Evolutionary conservation across 2,113 vertebrate genomes (phyloP), one percentile per base, ranked within the genome.

Genomic region (Ornithorhynchus anatinus): DNA sequence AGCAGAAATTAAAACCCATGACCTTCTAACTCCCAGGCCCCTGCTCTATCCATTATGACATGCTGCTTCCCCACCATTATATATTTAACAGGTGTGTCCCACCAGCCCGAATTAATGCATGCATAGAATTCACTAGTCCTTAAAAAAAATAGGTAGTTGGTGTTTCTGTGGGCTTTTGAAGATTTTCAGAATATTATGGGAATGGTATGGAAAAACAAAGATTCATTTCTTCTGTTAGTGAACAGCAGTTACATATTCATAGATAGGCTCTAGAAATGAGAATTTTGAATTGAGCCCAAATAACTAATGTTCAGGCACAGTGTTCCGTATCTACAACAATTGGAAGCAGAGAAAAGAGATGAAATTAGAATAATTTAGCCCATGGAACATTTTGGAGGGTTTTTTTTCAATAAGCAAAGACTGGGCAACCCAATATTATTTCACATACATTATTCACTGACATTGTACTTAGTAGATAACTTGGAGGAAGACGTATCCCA

Each of bases 401-500:
- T 59, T 56, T 69, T n/a, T 68, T n/a, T n/a, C n/a, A 59, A 27
- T 39, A 44, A 33, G 78, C 60, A 68, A 62, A 56, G 52, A 52
- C 51, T 72, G 54, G 65, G 76, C 75, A 25, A 67, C 70, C 79
- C 42, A 78, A 84, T 81, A 77, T 29, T 56, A 31, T 59, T 78
- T 85, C 72, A 65, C 53, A 40, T 32, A 58, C 10, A 11, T 52
- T 56, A 19, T 64, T 68, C 40, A 16, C 15, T 59, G 40, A 39
- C 42, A 50, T 75, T 72, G 12, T 51, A 31, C 52, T 54, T 25
- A 16, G 50, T 61, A 75, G 60, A 75, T 82, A 85, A 72, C 69
- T 75, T 51, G 20, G n/a, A n/a, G n/a, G 25, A 16, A 56, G 62
- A 81, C 69, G 51, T 58, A 67, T 54, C 53, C 72, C 47, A 59